These are phyloP conservation scores for Epinotia ramella DNA, from an alignment of 2,888 invertebrate species.

Conservation along the genomic window DNA sequence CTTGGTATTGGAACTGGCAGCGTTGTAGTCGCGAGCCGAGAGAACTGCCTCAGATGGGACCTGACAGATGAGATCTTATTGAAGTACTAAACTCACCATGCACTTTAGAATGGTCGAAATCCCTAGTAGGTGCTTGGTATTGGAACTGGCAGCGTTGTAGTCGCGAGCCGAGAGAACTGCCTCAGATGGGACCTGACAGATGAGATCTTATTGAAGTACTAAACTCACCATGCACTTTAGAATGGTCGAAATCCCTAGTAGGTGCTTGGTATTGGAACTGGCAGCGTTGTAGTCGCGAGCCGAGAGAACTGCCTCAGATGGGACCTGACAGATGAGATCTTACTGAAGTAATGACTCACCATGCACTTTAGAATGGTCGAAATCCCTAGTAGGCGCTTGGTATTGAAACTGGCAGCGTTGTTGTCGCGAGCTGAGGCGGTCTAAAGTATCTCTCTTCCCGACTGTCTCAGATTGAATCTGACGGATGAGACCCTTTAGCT, in stretches of 20 bases:
- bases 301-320: no score
- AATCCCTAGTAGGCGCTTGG: constrained; percentile 90
- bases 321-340: constrained; percentile 77
- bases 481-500: constrained; percentile 80
- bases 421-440: constrained; percentile 84
- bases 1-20: constrained; percentile 89
- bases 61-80: constrained; percentile 68
- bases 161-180: constrained; percentile 84
- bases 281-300: constrained; percentile 83
- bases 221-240: constrained; percentile 62
- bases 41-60: constrained; percentile 84
- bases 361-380: constrained; percentile 79
- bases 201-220: constrained; percentile 58
- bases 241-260: constrained; percentile 88
- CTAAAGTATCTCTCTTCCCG: constrained; percentile 82
- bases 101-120: constrained; percentile 85
- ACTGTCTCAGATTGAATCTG: constrained; percentile 84
- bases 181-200: constrained; percentile 81
- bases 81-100: constrained; percentile 55
- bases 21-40: constrained; percentile 85
- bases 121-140: constrained; percentile 91
- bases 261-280: constrained; percentile 92
- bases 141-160: constrained; percentile 87
- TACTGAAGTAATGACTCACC: constrained; percentile 54
- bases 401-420: constrained; percentile 89